These are phyloP conservation scores for Thunnus albacares DNA, from an alignment of 2,797 vertebrate genomes.

Conservation along the genomic window DNA sequence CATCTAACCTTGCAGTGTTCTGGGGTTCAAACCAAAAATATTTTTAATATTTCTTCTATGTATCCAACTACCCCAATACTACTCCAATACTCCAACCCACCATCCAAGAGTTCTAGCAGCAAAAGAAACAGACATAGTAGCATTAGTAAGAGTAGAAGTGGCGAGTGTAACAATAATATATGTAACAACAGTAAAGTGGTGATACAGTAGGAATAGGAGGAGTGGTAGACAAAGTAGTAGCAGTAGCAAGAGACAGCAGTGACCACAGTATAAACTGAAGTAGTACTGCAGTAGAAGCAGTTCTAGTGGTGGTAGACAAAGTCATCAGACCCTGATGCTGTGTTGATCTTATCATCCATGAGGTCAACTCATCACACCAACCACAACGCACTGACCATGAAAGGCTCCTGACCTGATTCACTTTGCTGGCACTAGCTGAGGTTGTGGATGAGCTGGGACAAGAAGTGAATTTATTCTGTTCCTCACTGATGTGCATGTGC, in stretches of 20 bases:
- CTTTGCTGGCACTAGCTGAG: conserved; percentile 38
- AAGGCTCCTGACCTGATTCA: conserved; percentile 59
- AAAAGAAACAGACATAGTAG: background rate
- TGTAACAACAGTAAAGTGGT: background rate
- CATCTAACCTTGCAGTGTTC: background rate
- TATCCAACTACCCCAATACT: too few relatives aligned
- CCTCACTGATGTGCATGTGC: conserved; percentile 28
- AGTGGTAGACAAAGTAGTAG: background rate
- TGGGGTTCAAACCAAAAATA: conserved; percentile 3
- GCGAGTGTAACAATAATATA: conserved; percentile 15
- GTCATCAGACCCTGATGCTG: conserved; percentile 38
- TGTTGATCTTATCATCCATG: conserved; percentile 45
- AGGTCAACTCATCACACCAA: conserved; percentile 53
- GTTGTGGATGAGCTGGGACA: conserved; percentile 26
- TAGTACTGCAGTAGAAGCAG: background rate
- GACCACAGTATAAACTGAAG: background rate
- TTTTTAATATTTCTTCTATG: conserved; percentile 3
- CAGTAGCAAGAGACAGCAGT: background rate
- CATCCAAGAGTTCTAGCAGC: conserved; percentile 3
- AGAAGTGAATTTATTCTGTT: conserved; percentile 11
- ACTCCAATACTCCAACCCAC: background rate
- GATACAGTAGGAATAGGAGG: background rate
- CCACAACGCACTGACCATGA: conserved; percentile 15
- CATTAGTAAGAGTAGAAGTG: conserved; percentile 24
- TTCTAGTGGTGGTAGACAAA: conserved; percentile 7